Base-by-base conservation (phyloP, 2,113 vertebrate genomes). In the Chloroceryle aenea region DNA sequence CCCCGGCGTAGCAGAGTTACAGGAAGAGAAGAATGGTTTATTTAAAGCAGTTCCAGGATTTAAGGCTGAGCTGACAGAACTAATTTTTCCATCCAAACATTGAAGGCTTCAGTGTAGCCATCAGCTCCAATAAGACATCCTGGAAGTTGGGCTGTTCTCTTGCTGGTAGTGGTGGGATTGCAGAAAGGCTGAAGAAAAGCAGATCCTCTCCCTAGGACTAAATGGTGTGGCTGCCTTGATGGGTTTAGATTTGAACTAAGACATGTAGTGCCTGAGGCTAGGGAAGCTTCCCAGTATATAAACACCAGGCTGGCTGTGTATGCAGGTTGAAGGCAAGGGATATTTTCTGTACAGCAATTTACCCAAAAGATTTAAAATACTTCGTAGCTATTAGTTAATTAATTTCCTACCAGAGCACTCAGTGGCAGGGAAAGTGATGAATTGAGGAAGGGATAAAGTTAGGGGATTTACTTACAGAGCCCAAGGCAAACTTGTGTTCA, bases 41-140 rank as follows among this genome's bases (percentile, higher is more conserved):
- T 92, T 93, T 83, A 58, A 82, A 94, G 52, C 68, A 94, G 72
- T 88, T 95, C 94, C 91, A 92, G 93, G 59, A 95, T 90, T 92
- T 77, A 23, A 79, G 79, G 68, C 94, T 67, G 86, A 95, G 89
- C 73, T 90, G 94, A 89, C 95, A 92, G 26, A 77, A 92, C 47
- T 67, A 7, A 89, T 92, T 92, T 90, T 90, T 69, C 89, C 68
- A 74, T 69, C 62, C 85, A 92, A 77, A 76, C 63, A 32, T 0
- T 17, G 36, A 43, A 36, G 32, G 77, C 52, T 93, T 45, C 21
- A 14, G 45, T 2, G 29, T 3, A 77, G 81, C 64, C 96, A 91
- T 19, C 58, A 20, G 81, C 63, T 93, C 91, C 69, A 64, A 85
- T 14, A 9, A 85, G 58, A 64, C 43, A 69, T 45, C 40, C 77